A percentile compares a stretch with the other conserved stretches of the same genome.
These are phyloP conservation scores for Andrena bicolor DNA, from an alignment of 2,888 invertebrate genomes.

Conservation along the genomic window DNA sequence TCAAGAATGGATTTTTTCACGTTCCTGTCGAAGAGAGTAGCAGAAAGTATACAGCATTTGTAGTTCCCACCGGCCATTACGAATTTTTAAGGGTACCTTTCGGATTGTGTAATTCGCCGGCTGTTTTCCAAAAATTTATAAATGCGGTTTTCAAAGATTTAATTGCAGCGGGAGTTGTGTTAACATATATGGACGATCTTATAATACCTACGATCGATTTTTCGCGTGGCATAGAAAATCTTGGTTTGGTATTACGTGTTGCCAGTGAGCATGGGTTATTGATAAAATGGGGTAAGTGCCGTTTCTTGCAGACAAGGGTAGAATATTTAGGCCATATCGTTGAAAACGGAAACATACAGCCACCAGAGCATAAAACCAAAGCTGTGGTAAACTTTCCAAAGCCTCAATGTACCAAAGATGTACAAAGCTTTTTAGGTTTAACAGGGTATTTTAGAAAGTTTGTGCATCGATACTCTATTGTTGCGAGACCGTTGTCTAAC, in stretches of 20 bases:
- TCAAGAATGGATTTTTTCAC: constrained; percentile 10
- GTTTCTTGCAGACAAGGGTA: neutral
- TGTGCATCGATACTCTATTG: neutral
- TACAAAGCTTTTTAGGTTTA: constrained; percentile 7
- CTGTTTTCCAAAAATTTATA: neutral
- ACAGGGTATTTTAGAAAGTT: constrained; percentile 30
- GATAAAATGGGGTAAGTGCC: constrained; percentile 5
- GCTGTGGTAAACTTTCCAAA: constrained; percentile 6
- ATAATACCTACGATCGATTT: neutral
- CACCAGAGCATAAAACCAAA: neutral
- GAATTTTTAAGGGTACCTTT: neutral
- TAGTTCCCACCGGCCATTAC: neutral
- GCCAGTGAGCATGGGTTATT: neutral
- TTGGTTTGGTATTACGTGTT: neutral
- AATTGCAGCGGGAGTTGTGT: neutral
- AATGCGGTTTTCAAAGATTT: constrained; percentile 6
- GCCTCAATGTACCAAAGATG: neutral
- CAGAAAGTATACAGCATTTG: neutral
- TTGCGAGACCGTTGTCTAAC: constrained; percentile 16
- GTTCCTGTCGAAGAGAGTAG: neutral
- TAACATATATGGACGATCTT: too few species aligned
- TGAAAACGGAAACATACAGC: constrained; percentile 2
- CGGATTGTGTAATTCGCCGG: too few species aligned
- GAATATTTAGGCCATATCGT: neutral
- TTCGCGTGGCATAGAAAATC: neutral